Conservation (phyloP, 2,113 vertebrate species). For the Corythornis madagascariensis region DNA sequence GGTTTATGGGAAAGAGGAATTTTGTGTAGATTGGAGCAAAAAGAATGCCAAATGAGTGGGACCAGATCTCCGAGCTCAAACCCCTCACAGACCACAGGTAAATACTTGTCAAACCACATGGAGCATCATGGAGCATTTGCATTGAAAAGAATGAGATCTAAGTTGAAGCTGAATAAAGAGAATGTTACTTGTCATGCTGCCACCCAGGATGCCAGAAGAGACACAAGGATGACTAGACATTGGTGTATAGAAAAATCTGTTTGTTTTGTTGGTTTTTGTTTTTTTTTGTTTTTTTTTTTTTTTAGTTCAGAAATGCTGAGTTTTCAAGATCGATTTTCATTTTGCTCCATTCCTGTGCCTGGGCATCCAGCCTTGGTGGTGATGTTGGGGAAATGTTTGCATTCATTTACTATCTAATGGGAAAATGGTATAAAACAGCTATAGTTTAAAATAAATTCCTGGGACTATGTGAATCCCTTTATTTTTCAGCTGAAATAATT, state of each 20-base stretch:
- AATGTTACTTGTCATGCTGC: not conserved
- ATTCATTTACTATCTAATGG: not conserved
- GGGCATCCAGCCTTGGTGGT: not conserved
- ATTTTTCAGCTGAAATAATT: constrained; percentile 10
- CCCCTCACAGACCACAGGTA: not conserved
- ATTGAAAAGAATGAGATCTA: not conserved
- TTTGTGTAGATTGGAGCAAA: not conserved
- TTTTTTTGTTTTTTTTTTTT: too few species aligned
- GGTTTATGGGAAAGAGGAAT: not conserved
- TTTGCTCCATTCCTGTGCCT: not conserved
- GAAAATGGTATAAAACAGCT: not conserved
- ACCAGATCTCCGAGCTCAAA: not conserved
- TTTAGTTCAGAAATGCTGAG: not conserved
- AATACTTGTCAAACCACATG: not conserved
- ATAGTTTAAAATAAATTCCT: not conserved
- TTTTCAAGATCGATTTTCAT: not conserved
- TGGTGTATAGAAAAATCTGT: not conserved
- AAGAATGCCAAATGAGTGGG: not conserved
- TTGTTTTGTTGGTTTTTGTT: too few species aligned
- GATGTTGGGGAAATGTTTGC: not conserved
- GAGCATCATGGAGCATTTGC: not conserved
- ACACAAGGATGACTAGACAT: rapidly evolving
- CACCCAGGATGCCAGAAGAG: not conserved
- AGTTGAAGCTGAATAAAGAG: not conserved
- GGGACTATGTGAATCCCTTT: not conserved